Base-by-base conservation (phyloP, 2,888 invertebrate genomes). In the Dione juno region DNA sequence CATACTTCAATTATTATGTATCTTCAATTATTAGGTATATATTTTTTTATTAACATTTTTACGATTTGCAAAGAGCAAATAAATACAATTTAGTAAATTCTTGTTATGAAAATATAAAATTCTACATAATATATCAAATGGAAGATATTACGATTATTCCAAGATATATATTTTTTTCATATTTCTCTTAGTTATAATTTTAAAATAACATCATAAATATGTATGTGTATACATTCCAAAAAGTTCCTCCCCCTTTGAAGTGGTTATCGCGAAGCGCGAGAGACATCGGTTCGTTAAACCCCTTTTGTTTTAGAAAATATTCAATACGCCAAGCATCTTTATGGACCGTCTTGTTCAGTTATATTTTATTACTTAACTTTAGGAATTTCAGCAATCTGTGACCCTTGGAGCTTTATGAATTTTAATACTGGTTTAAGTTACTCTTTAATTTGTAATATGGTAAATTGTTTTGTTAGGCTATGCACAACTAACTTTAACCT, bases 221-320 rank as follows among this genome's bases (percentile, higher is more conserved):
- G 0, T 35, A 54, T 54, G 14, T 35, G 14, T 11, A 28, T n/a
- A n/a, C n/a, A n/a, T n/a, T 35, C n/a, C 35, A 35, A 48, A 43
- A 37, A 35, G 45, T 45, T 35, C 16, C 5, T 35, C 37, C 48
- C 48, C 63, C 61, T 50, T 63, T 37, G 37, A 63, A 63, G 48
- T 48, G 45, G 63, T 63, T 45, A 48, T 63, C 45, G 63, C 35
- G 48, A 37, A 59, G 28, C 41, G 28, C 28, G 59, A 59, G 43
- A 50, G 63, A 63, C 48, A 50, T 63, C 63, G 63, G 63, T 63
- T 63, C 63, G 63, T 63, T 63, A 63, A 48, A 63, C 48, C 13
- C 48, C 37, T 48, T 37, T 63, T 63, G 63, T 37, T 63, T 63
- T 37, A 50, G 63, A 64, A 64, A 64, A 50, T 64, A 64, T 64